A percentile compares a stretch with the other conserved stretches of the same genome.
Evolutionary conservation across 2,888 invertebrate genomes (phyloP).

Genomic region (Endotricha flammealis): DNA sequence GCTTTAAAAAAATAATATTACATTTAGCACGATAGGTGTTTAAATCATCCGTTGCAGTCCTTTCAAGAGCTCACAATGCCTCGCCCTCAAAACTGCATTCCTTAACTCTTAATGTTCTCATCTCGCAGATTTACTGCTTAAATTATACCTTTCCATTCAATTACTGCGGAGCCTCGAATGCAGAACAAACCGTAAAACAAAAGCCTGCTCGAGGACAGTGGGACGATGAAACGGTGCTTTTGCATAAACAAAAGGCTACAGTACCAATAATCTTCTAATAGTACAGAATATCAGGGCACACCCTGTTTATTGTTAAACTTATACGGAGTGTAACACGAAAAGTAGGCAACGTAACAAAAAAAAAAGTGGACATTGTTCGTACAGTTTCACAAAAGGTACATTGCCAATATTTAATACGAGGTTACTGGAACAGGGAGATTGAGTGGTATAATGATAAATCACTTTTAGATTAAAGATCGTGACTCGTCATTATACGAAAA

Average conservation of each 20-base stretch:
- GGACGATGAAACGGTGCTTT: constrained; percentile 39
- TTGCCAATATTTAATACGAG: constrained; percentile 37
- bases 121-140: constrained; percentile 8
- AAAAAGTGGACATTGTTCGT: constrained; percentile 34
- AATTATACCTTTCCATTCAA: constrained; percentile 10
- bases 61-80: not conserved
- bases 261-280: constrained; percentile 35
- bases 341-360: constrained; percentile 12
- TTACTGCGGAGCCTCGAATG: constrained; percentile 12
- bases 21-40: too few species aligned
- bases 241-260: constrained; percentile 42
- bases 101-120: constrained; percentile 7
- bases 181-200: constrained; percentile 25
- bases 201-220: constrained; percentile 27
- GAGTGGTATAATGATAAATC: constrained; percentile 34
- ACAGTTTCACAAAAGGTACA: constrained; percentile 36
- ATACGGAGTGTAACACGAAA: constrained; percentile 26
- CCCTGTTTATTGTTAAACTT: constrained; percentile 33
- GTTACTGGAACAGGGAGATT: constrained; percentile 49
- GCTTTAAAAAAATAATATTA: too few species aligned
- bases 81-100: constrained; percentile 4
- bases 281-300: constrained; percentile 33
- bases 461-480: constrained; percentile 37
- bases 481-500: constrained; percentile 36
- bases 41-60: not conserved